Base-by-base conservation (phyloP, 92 coral and sea anemone genomes). In the Phenganax subtilis region DNA sequence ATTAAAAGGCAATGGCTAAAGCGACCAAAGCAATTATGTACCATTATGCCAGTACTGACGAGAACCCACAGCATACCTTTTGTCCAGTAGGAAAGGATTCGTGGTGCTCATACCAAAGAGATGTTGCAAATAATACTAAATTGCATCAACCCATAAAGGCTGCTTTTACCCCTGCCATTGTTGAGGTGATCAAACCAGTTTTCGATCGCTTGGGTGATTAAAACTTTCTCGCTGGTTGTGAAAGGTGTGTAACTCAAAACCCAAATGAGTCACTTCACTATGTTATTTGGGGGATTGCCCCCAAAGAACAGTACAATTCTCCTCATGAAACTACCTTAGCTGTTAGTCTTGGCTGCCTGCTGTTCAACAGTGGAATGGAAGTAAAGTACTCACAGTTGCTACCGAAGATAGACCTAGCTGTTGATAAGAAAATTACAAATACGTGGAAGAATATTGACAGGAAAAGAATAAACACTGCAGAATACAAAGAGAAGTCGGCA, bases 261-360 rank as follows among this genome's bases (percentile, higher is more conserved):
- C 56, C 70, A 9, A 85, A 88, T 52, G 88, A 88, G 58, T 77
- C 83, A 12, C 85, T 90, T 11, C 88, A 85, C 57, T 87, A 85
- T 12, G 85, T 86, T 6, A 82, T 89, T 51, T 89, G 92, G 92
- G 73, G 84, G 12, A 5, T 79, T n/a, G 89, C 92, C 1, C 85
- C 89, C 0, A 84, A 89, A 66, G 86, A 88, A 16, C 88, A 77
- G 61, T 85, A 67, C 72, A 87, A 72, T 8, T 87, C 85, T 10
- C 84, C 71, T 1, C 74, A 10, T 1, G 47, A 64, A 64, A 64
- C 31, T 3, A 64, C 0, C 31, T 64, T 64, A 64, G 47, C 37
- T 0, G 31, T 17, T n/a, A 7, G 8, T 28, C 70, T 64, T n/a
- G 70, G 70, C 1, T 20, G 31, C 3, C 66, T 85, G 54, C 30